Evolutionary conservation across 53 echinoderm and acorn worm genomes (phyloP).

Genomic region (Crossaster papposus): DNA sequence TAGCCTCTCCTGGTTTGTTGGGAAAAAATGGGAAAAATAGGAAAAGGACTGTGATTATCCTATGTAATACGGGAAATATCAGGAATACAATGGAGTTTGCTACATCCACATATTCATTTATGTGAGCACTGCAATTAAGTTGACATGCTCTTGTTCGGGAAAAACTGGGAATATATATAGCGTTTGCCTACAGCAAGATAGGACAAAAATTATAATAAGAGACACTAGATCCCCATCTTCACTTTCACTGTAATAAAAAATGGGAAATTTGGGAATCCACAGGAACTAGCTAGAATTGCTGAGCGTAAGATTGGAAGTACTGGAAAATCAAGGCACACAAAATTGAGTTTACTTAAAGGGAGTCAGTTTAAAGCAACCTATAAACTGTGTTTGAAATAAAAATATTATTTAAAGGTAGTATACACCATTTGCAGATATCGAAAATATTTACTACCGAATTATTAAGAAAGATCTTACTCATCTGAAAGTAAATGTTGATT

Average conservation of each 20-base stretch:
- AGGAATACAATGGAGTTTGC: neutral
- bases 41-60: neutral
- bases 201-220: neutral
- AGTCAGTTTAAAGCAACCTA: too few species aligned
- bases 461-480: too few species aligned
- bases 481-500: too few species aligned
- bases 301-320: neutral
- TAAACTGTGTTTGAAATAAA: too few species aligned
- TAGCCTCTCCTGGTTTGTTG: constrained; percentile 73
- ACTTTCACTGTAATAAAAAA: too few species aligned
- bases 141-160: neutral
- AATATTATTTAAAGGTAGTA: too few species aligned
- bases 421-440: too few species aligned
- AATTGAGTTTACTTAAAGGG: too few species aligned
- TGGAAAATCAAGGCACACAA: neutral
- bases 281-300: neutral
- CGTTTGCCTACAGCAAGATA: neutral
- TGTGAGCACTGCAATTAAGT: too few species aligned
- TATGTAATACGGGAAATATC: neutral
- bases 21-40: neutral
- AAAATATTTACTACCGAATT: too few species aligned
- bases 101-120: neutral
- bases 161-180: neutral
- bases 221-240: neutral
- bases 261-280: neutral